Percentiles rank a stretch among this genome's conserved stretches.
phyloP scores from a whole-genome alignment of 2,888 invertebrate species.

The Spodoptera picta region DNA sequence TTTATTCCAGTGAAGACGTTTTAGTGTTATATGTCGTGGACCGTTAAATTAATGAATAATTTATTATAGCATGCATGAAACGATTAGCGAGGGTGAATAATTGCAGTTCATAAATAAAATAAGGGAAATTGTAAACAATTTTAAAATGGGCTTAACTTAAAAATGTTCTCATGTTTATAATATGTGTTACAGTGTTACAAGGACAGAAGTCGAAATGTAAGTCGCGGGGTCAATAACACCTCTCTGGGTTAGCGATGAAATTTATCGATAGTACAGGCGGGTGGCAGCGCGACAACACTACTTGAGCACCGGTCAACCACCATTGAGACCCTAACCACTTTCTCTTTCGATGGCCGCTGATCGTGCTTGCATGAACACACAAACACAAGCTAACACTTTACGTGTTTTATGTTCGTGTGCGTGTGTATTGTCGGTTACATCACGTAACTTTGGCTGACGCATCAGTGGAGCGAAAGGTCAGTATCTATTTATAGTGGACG shows the following conservation, averaged over 20 bases:
- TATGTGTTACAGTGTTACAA: conserved; percentile 51
- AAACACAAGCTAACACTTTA: conserved; percentile 51
- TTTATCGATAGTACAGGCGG: conserved; percentile 58
- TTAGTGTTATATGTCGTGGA: no score
- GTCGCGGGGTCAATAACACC: conserved; percentile 42
- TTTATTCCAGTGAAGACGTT: no score
- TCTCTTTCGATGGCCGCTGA: conserved; percentile 82
- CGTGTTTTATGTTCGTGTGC: conserved; percentile 55
- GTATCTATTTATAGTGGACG: conserved; percentile 79
- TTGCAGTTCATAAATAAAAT: not conserved
- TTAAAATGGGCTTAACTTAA: conserved; percentile 17
- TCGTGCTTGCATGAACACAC: conserved; percentile 66
- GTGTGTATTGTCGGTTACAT: conserved; percentile 76
- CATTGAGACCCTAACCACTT: conserved; percentile 80
- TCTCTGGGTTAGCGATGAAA: conserved; percentile 43
- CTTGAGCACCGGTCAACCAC: conserved; percentile 68
- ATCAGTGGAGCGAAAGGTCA: conserved; percentile 84
- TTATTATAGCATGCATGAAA: no score
- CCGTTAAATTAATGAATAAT: no score
- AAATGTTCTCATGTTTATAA: conserved; percentile 31
- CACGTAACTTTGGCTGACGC: conserved; percentile 82
- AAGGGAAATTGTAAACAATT: conserved; percentile 22
- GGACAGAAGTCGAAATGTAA: conserved; percentile 36
- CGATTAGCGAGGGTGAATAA: no score
- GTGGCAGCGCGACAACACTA: conserved; percentile 57